phyloP scores from a whole-genome alignment of 2,888 invertebrate genomes.

The Eupithecia dodoneata region DNA sequence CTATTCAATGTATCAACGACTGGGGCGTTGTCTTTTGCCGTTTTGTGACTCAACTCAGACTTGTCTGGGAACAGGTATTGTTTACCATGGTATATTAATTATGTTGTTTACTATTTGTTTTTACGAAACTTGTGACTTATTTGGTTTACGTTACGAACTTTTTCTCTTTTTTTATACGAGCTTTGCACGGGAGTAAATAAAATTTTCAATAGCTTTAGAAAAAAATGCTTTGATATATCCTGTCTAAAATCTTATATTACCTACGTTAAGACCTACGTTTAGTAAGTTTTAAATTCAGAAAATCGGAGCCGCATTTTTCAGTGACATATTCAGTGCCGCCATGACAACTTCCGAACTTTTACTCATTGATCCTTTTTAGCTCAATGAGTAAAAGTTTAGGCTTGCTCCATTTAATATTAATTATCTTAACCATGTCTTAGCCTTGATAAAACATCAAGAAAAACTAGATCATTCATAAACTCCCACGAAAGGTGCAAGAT shows the following conservation, averaged over 20 bases:
- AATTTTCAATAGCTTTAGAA: no score
- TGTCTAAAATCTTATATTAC: no score
- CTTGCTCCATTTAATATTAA: not conserved
- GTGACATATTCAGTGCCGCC: not conserved
- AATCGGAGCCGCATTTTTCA: not conserved
- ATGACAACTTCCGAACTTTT: not conserved
- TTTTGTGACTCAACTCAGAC: not conserved
- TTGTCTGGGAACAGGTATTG: not conserved
- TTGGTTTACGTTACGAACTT: no score
- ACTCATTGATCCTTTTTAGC: not conserved
- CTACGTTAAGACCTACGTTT: no score
- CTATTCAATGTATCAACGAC: conserved; percentile 27
- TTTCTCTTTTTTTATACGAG: not conserved
- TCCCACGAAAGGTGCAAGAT: conserved; percentile 71
- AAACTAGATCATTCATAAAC: conserved; percentile 59
- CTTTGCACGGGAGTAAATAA: no score
- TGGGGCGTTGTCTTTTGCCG: not conserved
- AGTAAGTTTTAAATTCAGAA: not conserved
- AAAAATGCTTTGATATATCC: no score
- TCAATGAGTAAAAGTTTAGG: not conserved
- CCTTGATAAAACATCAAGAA: conserved; percentile 5
- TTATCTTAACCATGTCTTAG: not conserved
- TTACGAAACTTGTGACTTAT: no score
- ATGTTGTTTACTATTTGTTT: no score
- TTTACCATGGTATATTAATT: no score